Evolutionary conservation across 1,140 invertebrate species (phyloP).

Genomic region (Philotrypesis tridentata): DNA sequence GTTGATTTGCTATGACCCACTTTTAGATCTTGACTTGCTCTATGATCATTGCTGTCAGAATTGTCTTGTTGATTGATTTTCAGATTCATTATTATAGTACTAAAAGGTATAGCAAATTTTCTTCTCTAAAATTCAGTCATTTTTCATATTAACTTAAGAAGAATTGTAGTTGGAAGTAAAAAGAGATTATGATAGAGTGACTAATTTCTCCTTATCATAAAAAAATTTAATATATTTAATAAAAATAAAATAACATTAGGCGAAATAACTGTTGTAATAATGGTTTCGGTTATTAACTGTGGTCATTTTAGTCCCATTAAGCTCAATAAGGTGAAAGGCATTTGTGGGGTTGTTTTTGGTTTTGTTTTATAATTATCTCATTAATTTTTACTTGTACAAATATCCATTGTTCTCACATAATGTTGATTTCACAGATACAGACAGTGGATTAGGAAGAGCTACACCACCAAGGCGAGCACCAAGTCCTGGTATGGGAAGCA

Average conservation of each 20-base stretch:
- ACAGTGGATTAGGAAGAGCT: constrained; percentile 86
- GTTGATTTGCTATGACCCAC: constrained; percentile 29
- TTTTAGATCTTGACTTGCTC: constrained; percentile 31
- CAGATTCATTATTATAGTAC: constrained; percentile 40
- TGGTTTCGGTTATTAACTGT: constrained; percentile 31
- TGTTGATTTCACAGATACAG: constrained; percentile 77
- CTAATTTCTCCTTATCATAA: constrained; percentile 11
- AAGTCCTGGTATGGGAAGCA: constrained; percentile 79
- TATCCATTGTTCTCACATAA: constrained; percentile 55
- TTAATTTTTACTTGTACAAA: constrained; percentile 44
- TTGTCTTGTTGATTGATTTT: constrained; percentile 21
- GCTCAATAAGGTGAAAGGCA: constrained; percentile 32
- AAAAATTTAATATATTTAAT: neutral
- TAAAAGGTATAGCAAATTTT: constrained; percentile 40
- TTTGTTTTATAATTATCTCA: constrained; percentile 25
- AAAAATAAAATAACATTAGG: neutral
- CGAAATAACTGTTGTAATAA: constrained; percentile 34
- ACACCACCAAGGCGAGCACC: constrained; percentile 87
- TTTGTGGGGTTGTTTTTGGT: constrained; percentile 13
- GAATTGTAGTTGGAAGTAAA: neutral
- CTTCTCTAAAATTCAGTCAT: constrained; percentile 12
- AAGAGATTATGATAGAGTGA: constrained; percentile 17
- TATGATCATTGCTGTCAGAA: constrained; percentile 23
- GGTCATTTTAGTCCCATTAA: neutral
- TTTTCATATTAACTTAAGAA: neutral